Evolutionary conservation across 2,797 vertebrate species (phyloP).

Genomic region (Girardinus metallicus): DNA sequence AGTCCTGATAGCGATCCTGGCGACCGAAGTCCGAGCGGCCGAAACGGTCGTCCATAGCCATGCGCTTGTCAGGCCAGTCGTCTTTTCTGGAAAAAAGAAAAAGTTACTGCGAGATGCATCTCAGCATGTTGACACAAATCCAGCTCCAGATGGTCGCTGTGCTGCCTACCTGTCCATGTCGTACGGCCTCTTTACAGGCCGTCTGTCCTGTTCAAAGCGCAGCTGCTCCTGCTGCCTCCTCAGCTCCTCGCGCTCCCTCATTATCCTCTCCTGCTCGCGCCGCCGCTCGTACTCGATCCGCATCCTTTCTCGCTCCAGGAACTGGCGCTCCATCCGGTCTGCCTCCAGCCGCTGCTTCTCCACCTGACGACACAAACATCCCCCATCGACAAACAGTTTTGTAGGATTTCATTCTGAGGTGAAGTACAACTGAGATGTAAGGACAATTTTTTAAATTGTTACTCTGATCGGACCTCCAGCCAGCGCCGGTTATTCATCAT

Average conservation of each 20-base stretch:
- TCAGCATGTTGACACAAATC: not conserved
- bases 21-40: conserved; percentile 85
- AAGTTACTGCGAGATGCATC: not conserved
- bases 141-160: not conserved
- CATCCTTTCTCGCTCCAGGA: conserved; percentile 90
- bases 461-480: conserved; percentile 76
- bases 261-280: conserved; percentile 94
- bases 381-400: not conserved
- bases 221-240: conserved; percentile 93
- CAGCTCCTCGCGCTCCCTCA: conserved; percentile 92
- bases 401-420: not conserved
- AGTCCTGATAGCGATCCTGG: conserved; percentile 91
- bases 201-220: conserved; percentile 90
- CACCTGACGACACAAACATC: conserved; percentile 58
- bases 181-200: conserved; percentile 87
- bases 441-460: not conserved
- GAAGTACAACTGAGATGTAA: not conserved
- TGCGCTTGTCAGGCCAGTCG: conserved; percentile 91
- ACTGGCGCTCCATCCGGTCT: conserved; percentile 91
- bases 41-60: conserved; percentile 88
- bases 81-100: conserved; percentile 80
- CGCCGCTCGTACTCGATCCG: conserved; percentile 92
- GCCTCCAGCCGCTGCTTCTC: conserved; percentile 91
- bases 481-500: conserved; percentile 88
- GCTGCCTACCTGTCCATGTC: conserved; percentile 86